A percentile compares a stretch with the other conserved stretches of the same genome.
Conservation (phyloP, 2,113 vertebrate species). For the Motacilla tschutschensis region DNA sequence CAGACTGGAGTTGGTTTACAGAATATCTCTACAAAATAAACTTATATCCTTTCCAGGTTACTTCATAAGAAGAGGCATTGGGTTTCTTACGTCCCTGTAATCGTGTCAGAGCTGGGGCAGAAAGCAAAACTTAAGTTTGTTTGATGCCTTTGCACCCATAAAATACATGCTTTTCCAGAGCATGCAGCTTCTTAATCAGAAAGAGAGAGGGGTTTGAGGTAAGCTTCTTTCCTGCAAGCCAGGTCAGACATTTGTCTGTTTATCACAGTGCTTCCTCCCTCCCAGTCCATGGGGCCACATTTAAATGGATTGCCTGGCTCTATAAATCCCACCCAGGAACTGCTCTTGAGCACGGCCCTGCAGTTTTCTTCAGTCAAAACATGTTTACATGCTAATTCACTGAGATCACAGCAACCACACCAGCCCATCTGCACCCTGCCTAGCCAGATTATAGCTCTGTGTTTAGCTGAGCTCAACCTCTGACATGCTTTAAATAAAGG, state of each 20-base stretch:
- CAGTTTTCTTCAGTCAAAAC: constrained; percentile 20
- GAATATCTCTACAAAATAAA: neutral
- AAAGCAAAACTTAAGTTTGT: neutral
- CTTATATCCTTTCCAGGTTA: constrained; percentile 7
- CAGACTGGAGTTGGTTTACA: neutral
- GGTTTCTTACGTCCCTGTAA: neutral
- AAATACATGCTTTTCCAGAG: neutral
- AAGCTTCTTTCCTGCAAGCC: neutral
- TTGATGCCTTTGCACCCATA: neutral
- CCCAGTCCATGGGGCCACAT: neutral
- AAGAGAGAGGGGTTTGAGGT: neutral
- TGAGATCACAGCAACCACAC: neutral
- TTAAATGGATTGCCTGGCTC: neutral
- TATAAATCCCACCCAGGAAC: constrained; percentile 18
- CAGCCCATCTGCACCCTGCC: neutral
- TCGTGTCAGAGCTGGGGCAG: neutral
- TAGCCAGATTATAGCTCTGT: neutral
- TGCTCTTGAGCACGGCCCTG: neutral
- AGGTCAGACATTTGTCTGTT: neutral
- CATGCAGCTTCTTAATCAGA: neutral
- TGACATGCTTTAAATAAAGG: neutral
- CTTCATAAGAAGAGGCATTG: neutral
- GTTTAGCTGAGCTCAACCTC: neutral
- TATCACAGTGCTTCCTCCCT: neutral
- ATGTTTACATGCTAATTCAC: constrained; percentile 28